Conservation (phyloP, 2,888 invertebrate species). For the Ditula angustiorana region DNA sequence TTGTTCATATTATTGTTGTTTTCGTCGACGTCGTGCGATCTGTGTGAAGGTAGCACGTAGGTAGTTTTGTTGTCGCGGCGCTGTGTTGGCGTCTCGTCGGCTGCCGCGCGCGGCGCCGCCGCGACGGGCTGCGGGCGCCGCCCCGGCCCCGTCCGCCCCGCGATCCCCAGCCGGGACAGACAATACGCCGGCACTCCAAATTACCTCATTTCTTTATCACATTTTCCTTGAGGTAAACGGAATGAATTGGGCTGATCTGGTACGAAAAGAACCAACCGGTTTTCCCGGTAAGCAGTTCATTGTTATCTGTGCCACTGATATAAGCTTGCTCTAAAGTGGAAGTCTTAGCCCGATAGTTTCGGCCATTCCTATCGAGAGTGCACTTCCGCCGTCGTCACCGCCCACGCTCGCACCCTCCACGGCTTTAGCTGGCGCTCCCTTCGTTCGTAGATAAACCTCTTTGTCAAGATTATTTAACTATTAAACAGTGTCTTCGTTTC, state of each 20-base stretch:
- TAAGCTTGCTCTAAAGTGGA: too few species aligned
- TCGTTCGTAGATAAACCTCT: not conserved
- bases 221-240: not conserved
- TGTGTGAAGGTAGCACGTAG: not conserved
- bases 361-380: too few species aligned
- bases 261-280: too few species aligned
- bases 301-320: too few species aligned
- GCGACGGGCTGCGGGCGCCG: conserved; percentile 42
- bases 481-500: too few species aligned
- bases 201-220: not conserved
- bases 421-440: not conserved
- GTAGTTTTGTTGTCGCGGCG: conserved; percentile 8
- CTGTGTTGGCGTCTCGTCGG: conserved; percentile 29
- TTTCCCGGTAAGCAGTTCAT: too few species aligned
- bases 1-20: too few species aligned
- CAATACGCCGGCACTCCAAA: not conserved
- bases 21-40: not conserved
- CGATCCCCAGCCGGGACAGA: conserved; percentile 15
- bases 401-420: not conserved
- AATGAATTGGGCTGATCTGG: not conserved
- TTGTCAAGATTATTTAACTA: not conserved
- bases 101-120: conserved; percentile 43
- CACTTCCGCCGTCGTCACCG: too few species aligned
- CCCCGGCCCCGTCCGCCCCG: conserved; percentile 29
- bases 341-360: too few species aligned